phyloP scores from a whole-genome alignment of 2,113 vertebrate species.

The Eupsittula cactorum region DNA sequence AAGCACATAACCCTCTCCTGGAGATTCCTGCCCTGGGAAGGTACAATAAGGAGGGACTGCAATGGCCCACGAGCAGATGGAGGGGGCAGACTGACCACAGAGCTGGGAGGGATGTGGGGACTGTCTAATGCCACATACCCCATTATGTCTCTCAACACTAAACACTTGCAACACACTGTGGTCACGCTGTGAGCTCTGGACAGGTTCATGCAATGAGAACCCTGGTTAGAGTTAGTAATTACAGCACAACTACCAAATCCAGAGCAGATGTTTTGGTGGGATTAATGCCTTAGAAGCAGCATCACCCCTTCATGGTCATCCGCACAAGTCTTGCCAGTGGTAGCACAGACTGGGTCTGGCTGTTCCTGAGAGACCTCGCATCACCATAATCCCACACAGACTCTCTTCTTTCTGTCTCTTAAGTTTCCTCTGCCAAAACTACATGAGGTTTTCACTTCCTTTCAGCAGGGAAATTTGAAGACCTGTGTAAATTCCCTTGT shows the following conservation, averaged over 20 bases:
- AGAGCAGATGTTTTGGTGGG: neutral
- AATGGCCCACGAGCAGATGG: neutral
- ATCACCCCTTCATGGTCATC: neutral
- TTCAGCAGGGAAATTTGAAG: neutral
- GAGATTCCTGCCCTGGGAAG: neutral
- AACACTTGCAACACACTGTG: neutral
- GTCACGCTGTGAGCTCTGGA: neutral
- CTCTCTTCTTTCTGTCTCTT: neutral
- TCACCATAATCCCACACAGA: neutral
- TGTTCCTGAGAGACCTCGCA: neutral
- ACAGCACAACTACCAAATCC: neutral
- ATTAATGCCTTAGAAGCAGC: neutral
- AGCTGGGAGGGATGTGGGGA: neutral
- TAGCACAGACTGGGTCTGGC: neutral
- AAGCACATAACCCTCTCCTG: neutral
- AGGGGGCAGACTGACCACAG: rapidly evolving
- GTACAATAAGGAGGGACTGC: neutral
- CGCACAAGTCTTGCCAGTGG: neutral
- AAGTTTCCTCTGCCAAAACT: neutral
- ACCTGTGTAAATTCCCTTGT: neutral
- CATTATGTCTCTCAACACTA: neutral
- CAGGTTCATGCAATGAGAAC: neutral
- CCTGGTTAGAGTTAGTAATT: neutral
- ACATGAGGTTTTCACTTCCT: neutral
- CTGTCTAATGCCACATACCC: neutral